Percentiles rank a stretch among this genome's conserved stretches.
Conservation (phyloP, 2,797 vertebrate species). For the Echeneis naucrates region DNA sequence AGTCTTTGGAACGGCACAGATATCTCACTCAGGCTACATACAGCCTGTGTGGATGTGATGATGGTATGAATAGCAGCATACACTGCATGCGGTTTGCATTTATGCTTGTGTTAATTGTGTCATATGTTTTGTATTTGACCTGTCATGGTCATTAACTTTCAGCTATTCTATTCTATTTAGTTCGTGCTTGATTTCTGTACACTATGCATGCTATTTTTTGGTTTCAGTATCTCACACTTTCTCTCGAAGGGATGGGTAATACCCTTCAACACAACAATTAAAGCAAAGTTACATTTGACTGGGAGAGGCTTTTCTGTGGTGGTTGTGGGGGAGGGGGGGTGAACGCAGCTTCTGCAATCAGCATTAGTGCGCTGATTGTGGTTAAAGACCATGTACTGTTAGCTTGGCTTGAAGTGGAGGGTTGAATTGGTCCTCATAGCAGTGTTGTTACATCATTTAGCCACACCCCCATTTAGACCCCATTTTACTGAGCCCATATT, state of each 20-base stretch:
- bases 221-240: background rate
- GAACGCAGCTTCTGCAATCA: constrained; percentile 45
- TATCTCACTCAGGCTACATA: constrained; percentile 19
- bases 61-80: background rate
- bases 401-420: constrained; percentile 25
- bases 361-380: constrained; percentile 43
- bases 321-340: background rate
- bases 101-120: background rate
- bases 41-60: background rate
- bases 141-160: background rate
- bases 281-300: background rate
- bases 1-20: constrained; percentile 14
- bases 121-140: background rate
- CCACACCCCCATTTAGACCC: constrained; percentile 53
- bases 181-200: background rate
- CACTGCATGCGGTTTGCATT: background rate
- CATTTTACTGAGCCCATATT: constrained; percentile 62
- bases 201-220: no score
- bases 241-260: background rate
- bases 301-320: background rate
- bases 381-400: constrained; percentile 36
- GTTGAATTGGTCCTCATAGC: constrained; percentile 29
- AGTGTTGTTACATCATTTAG: constrained; percentile 54
- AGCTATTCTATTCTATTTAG: background rate
- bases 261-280: constrained; percentile 26